These are phyloP conservation scores for Camponotus vicinus DNA, from an alignment of 1,140 invertebrate genomes.

Conservation along the genomic window DNA sequence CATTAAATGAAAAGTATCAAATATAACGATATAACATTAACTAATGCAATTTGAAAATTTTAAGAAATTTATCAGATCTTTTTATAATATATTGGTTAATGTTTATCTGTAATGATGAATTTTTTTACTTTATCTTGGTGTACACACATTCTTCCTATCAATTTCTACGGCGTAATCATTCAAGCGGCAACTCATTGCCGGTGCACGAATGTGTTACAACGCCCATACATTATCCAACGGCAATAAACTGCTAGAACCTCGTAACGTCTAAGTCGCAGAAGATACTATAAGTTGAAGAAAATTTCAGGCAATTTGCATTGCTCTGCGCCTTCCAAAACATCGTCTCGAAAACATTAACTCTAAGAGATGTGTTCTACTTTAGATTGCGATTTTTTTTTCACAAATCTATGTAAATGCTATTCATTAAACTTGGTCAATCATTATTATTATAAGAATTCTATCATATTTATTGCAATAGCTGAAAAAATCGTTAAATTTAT, in stretches of 20 bases:
- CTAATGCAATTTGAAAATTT: background rate
- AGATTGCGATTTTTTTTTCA: background rate
- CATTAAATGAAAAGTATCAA: background rate
- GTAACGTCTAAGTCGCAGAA: constrained; percentile 60
- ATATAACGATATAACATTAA: background rate
- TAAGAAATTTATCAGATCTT: background rate
- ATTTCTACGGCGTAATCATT: constrained; percentile 62
- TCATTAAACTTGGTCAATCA: background rate
- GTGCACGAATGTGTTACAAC: constrained; percentile 55
- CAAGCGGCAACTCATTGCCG: constrained; percentile 64
- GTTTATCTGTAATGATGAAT: background rate
- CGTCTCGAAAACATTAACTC: constrained; percentile 54
- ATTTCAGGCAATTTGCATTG: constrained; percentile 58
- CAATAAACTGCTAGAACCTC: constrained; percentile 56
- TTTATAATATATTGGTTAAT: background rate
- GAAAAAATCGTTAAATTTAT: constrained; percentile 23
- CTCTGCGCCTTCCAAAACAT: constrained; percentile 47
- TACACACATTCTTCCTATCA: constrained; percentile 55
- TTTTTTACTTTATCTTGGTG: constrained; percentile 9
- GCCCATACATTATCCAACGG: background rate
- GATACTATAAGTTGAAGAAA: constrained; percentile 56
- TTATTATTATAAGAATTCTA: background rate
- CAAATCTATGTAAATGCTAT: background rate
- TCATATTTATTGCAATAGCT: background rate
- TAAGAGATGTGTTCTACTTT: background rate